Conservation (phyloP, 92 coral and sea anemone genomes). For the Scolanthus callimorphus region DNA sequence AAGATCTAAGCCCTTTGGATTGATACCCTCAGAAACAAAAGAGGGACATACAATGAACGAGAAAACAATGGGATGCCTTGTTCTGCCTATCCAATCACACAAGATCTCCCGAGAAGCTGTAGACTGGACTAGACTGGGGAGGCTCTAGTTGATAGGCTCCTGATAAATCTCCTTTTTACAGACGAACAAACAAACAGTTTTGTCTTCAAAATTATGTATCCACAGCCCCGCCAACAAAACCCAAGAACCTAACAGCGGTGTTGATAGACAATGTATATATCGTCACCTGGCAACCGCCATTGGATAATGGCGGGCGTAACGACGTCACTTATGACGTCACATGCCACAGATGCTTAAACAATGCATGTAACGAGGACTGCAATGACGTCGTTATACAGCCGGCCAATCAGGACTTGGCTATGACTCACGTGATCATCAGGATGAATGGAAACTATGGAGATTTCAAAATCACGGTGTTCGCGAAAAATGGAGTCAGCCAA, state of each 20-base stretch:
- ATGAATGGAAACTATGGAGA: not conserved
- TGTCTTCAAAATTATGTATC: too few relatives aligned
- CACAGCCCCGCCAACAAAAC: not conserved
- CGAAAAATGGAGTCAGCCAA: conserved; percentile 9
- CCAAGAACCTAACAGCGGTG: not conserved
- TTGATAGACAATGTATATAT: not conserved
- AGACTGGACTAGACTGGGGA: too few relatives aligned
- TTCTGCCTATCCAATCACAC: too few relatives aligned
- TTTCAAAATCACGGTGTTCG: conserved; percentile 11
- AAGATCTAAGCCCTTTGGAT: too few relatives aligned
- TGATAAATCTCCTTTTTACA: too few relatives aligned
- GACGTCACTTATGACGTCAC: conserved; percentile 40
- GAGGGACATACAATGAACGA: too few relatives aligned
- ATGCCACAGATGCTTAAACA: conserved; percentile 3
- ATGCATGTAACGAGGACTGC: not conserved
- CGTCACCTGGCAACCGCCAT: conserved; percentile 44
- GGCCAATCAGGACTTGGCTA: not conserved
- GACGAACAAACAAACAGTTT: too few relatives aligned
- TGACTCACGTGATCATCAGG: not conserved
- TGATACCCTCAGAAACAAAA: too few relatives aligned
- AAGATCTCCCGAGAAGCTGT: too few relatives aligned
- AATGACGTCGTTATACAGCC: not conserved
- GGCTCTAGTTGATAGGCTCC: too few relatives aligned
- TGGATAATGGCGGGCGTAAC: conserved; percentile 21
- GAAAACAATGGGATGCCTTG: too few relatives aligned